Percentiles rank a stretch among this genome's conserved stretches.
Conservation (phyloP, 1,140 invertebrate genomes). For the Pomacea maculata region DNA sequence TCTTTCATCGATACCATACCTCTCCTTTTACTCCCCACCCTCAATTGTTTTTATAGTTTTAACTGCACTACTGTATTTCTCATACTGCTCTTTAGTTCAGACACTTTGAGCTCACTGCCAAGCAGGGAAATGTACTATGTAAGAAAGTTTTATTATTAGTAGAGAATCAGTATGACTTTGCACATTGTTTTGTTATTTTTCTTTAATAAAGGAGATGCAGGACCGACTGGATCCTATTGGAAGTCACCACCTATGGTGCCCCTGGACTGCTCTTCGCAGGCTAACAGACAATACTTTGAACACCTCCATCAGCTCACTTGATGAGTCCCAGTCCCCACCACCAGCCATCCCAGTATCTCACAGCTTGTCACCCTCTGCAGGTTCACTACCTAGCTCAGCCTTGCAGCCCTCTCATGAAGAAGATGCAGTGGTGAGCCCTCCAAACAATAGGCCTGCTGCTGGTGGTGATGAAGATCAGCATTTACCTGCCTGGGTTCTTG, state of each 20-base stretch:
- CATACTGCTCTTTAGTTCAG: too few relatives aligned
- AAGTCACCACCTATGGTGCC: slow-evolving; percentile 44
- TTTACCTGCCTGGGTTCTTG: slow-evolving; percentile 23
- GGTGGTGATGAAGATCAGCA: neutral
- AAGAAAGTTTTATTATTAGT: too few relatives aligned
- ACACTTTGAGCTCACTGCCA: too few relatives aligned
- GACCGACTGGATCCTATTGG: slow-evolving; percentile 33
- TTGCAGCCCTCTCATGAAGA: neutral
- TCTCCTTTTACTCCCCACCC: too few relatives aligned
- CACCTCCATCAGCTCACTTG: neutral
- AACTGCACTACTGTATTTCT: too few relatives aligned
- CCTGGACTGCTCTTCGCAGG: slow-evolving; percentile 31
- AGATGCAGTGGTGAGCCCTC: neutral
- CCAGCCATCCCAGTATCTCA: neutral
- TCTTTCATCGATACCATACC: too few relatives aligned
- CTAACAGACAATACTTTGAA: slow-evolving; percentile 13
- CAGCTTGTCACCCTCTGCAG: neutral
- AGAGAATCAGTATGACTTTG: too few relatives aligned
- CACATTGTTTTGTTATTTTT: neutral
- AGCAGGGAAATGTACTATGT: too few relatives aligned
- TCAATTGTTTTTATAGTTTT: too few relatives aligned
- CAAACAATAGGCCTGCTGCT: neutral
- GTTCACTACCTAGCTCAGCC: neutral
- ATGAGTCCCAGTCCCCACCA: neutral
- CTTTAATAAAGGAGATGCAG: slow-evolving; percentile 18